Evolutionary conservation across 2,113 vertebrate species (phyloP).

Genomic region (Paramisgurnus dabryanus): DNA sequence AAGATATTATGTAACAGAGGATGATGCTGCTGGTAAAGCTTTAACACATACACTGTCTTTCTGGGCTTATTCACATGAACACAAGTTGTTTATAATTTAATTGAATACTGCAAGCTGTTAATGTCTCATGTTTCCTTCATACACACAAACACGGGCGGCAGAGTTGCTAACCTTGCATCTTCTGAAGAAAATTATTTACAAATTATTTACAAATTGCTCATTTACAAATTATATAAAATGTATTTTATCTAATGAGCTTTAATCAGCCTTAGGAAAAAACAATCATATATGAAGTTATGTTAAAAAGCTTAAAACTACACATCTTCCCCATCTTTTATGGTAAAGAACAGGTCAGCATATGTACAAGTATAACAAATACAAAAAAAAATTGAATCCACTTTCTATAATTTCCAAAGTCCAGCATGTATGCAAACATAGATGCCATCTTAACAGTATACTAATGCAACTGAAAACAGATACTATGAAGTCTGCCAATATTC

Average conservation of each 20-base stretch:
- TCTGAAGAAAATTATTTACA: too few relatives aligned
- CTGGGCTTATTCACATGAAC: background rate
- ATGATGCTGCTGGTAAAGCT: background rate
- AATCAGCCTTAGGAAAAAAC: background rate
- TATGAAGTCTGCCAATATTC: background rate
- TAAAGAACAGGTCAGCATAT: slow-evolving; percentile 27
- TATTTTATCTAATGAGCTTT: slow-evolving; percentile 23
- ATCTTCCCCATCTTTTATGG: slow-evolving; percentile 29
- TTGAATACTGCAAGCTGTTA: slow-evolving; percentile 22
- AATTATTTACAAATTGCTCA: background rate
- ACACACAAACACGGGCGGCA: slow-evolving; percentile 22
- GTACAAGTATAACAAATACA: background rate
- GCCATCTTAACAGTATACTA: background rate
- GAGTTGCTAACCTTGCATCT: background rate
- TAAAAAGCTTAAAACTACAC: slow-evolving; percentile 27
- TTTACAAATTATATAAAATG: slow-evolving; percentile 6
- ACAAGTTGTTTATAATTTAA: slow-evolving; percentile 3
- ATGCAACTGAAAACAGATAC: background rate
- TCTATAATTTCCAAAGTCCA: slow-evolving; percentile 11
- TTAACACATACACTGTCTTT: background rate
- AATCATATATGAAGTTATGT: background rate
- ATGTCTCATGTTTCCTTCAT: slow-evolving; percentile 26
- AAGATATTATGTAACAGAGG: background rate
- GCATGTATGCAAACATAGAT: background rate
- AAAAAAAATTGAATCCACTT: slow-evolving; percentile 17